Base-by-base conservation (phyloP, 2,113 vertebrate species). In the Triplophysa rosa region DNA sequence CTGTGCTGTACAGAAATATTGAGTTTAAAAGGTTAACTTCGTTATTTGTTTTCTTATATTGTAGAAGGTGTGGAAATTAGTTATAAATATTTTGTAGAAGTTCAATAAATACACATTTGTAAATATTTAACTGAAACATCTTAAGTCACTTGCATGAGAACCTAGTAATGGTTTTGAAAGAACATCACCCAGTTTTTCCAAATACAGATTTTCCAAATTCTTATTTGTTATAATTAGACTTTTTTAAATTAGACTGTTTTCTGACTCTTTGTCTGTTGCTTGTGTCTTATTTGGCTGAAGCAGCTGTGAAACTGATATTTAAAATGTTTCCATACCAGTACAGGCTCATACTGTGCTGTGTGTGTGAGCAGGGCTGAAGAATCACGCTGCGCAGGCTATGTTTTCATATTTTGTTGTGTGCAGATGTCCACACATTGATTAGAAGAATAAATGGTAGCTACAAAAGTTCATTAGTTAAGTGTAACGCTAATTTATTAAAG, bases 291-390 rank as follows among this genome's bases (percentile, higher is more conserved):
- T 52, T 77, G 62, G 59, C 62, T 66, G 26, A 64, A 65, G 62
- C 74, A 77, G 74, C 62, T 77, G 74, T 49, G 74, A 77, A 77
- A 65, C 62, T 77, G 74, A 77, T 37, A 65, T 77, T 66, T 77
- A 49, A 77, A 77, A 65, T 77, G 74, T 77, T 77, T 77, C 45
- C 74, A 77, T 77, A 52, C 62, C 62, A 65, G 74, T 54, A 65
- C 49, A 65, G 61, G 24, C 45, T 77, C 74, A 66, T 54, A 77
- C 74, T 77, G 74, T 29, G 59, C 61, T 37, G 74, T 65, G 74
- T 77, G 74, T 77, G 74, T 16, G 74, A 65, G 45, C 29, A 59
- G 37, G 62, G 29, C 62, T 26, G 61, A 61, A 33, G 63, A 75
- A 40, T 23, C 64, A 24, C 21, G 74, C 74, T 77, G 74, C 11